phyloP scores from a whole-genome alignment of 2,113 vertebrate genomes.

The Megaleporinus macrocephalus region DNA sequence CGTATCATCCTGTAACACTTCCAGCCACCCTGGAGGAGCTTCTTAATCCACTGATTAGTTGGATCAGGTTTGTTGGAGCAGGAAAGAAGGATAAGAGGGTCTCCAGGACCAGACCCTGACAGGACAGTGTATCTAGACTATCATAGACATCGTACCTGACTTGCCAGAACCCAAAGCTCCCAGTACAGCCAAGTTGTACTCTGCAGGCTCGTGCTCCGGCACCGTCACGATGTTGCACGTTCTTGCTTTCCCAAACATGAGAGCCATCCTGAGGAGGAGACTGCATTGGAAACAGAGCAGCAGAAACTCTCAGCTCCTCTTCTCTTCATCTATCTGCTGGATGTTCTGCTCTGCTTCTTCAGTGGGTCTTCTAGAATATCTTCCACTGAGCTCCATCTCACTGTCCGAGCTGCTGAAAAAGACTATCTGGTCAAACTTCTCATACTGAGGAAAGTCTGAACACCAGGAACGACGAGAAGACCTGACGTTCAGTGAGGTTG shows the following conservation, averaged over 20 bases:
- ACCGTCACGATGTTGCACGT: conserved; percentile 52
- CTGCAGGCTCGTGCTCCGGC: conserved; percentile 68
- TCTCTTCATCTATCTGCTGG: not conserved
- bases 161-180: conserved; percentile 86
- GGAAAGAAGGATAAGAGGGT: too few relatives aligned
- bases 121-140: too few relatives aligned
- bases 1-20: too few relatives aligned
- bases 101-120: too few relatives aligned
- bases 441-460: not conserved
- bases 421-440: not conserved
- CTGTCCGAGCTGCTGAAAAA: not conserved
- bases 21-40: too few relatives aligned
- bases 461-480: not conserved
- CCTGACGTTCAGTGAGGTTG: not conserved
- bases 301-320: not conserved
- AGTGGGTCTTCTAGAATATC: not conserved
- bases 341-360: not conserved
- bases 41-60: too few relatives aligned
- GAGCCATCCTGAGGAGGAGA: conserved; percentile 73
- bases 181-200: conserved; percentile 86
- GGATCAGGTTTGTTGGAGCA: too few relatives aligned
- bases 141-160: conserved; percentile 76
- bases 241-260: conserved; percentile 87
- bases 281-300: not conserved
- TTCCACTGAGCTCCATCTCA: not conserved